Evolutionary conservation across 2,113 vertebrate species (phyloP).

Genomic region (Saimiri boliviensis): DNA sequence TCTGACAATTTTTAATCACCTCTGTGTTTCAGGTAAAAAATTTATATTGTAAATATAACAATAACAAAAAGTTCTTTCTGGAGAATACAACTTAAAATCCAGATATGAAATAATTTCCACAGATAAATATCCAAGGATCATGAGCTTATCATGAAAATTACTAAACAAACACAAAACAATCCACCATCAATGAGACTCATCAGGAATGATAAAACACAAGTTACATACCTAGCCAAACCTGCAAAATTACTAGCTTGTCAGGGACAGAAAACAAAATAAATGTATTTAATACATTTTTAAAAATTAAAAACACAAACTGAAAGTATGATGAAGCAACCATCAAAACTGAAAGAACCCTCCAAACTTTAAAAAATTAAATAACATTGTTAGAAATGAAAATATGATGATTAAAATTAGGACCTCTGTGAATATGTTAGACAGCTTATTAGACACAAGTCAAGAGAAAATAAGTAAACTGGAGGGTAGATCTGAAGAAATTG

Average conservation of each 20-base stretch:
- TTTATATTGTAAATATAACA: not conserved
- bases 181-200: not conserved
- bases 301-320: not conserved
- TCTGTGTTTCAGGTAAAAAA: not conserved
- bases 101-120: not conserved
- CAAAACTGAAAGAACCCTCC: not conserved
- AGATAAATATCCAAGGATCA: not conserved
- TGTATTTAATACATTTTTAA: not conserved
- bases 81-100: not conserved
- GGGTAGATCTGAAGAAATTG: not conserved
- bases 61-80: not conserved
- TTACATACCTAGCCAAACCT: not conserved
- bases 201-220: not conserved
- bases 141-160: not conserved
- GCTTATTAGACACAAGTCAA: not conserved
- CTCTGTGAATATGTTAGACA: not conserved
- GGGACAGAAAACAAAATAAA: not conserved
- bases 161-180: slow-evolving; percentile 22
- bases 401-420: not conserved
- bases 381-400: not conserved
- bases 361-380: not conserved
- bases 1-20: not conserved
- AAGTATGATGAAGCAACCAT: not conserved
- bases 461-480: not conserved
- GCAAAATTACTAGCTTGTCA: not conserved